These are phyloP conservation scores for Lichenostomus cassidix DNA, from an alignment of 2,113 vertebrate species.

Conservation along the genomic window DNA sequence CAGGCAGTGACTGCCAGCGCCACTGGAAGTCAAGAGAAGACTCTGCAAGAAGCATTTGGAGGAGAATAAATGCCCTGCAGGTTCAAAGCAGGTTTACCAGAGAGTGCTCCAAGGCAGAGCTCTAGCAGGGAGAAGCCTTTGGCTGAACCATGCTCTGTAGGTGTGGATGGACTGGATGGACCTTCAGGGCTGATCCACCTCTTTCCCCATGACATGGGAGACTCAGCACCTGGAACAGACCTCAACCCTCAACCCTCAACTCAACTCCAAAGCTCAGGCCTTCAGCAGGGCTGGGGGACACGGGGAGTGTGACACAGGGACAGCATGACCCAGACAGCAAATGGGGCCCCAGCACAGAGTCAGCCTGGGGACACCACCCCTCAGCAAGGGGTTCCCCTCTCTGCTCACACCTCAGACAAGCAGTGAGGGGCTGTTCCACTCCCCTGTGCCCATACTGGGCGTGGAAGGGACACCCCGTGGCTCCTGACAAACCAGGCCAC, in stretches of 20 bases:
- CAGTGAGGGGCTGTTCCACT: not conserved
- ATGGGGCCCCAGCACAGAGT: fast-evolving
- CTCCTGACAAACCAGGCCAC: not conserved
- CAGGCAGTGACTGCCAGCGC: not conserved
- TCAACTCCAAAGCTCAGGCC: not conserved
- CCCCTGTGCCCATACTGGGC: not conserved
- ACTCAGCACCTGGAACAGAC: not conserved
- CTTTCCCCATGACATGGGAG: not conserved
- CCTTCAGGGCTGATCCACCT: not conserved
- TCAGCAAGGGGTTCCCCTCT: not conserved
- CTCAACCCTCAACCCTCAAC: not conserved
- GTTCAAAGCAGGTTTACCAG: not conserved
- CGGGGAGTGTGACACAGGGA: not conserved
- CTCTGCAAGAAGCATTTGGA: not conserved
- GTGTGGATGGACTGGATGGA: not conserved
- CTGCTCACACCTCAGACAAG: not conserved
- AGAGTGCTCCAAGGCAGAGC: not conserved
- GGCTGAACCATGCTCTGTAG: not conserved
- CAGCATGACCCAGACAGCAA: not conserved
- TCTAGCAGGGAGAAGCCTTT: not conserved
- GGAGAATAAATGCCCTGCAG: fast-evolving
- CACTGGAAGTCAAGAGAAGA: not conserved
- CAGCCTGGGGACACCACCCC: not conserved
- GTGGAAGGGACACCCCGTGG: not conserved
- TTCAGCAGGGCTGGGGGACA: not conserved